Conservation (phyloP, 2,797 vertebrate genomes). For the Brachyalestes nurse region DNA sequence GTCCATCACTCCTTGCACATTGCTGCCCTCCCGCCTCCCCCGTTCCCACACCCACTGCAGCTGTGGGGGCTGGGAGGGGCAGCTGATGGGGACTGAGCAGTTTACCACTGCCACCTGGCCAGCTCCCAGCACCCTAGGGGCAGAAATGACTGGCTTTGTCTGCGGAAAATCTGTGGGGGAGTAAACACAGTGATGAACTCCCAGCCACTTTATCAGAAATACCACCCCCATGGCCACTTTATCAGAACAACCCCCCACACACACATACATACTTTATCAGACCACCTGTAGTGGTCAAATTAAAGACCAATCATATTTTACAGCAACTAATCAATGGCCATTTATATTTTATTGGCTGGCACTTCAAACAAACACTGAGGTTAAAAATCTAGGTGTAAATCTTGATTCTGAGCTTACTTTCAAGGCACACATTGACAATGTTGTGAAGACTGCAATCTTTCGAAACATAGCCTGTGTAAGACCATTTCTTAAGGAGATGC, state of each 20-base stretch:
- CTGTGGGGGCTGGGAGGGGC: constrained; percentile 71
- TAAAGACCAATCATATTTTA: background rate
- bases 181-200: background rate
- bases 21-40: constrained; percentile 59
- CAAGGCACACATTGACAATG: too few species aligned
- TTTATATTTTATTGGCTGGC: background rate
- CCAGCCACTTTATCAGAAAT: too few species aligned
- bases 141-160: constrained; percentile 69
- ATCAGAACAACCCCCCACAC: too few species aligned
- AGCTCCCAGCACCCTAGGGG: constrained; percentile 66
- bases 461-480: too few species aligned
- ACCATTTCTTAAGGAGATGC: too few species aligned
- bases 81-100: constrained; percentile 74
- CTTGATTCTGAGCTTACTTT: too few species aligned
- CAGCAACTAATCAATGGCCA: background rate
- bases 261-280: too few species aligned
- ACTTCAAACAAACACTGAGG: too few species aligned
- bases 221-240: too few species aligned
- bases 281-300: background rate
- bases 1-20: constrained; percentile 28
- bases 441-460: too few species aligned
- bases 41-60: constrained; percentile 75
- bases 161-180: constrained; percentile 68
- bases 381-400: too few species aligned
- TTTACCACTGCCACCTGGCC: constrained; percentile 76